Conservation (phyloP, 2,113 vertebrate species). For the Coturnix japonica region DNA sequence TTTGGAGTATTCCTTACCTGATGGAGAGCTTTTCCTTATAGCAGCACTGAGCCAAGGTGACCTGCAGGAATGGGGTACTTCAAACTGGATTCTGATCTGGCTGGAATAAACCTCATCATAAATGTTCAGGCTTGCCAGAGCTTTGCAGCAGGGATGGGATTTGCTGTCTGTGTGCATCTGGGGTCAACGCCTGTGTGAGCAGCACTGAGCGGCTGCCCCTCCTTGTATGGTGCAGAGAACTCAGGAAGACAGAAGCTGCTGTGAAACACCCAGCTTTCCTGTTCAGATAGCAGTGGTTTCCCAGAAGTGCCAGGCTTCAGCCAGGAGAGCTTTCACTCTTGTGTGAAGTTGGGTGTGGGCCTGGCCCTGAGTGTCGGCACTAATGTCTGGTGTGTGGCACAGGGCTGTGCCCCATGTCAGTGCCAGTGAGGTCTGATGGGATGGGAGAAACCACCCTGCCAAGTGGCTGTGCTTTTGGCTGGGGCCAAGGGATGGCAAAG, state of each 20-base stretch:
- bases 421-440: fast-evolving
- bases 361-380: background rate
- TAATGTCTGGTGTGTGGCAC: too few relatives aligned
- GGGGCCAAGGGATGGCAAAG: too few relatives aligned
- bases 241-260: background rate
- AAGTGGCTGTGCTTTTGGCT: background rate
- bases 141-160: background rate
- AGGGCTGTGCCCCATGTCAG: too few relatives aligned
- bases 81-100: background rate
- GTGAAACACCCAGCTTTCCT: background rate
- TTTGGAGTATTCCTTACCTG: background rate
- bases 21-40: background rate
- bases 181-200: background rate
- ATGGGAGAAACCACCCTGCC: background rate
- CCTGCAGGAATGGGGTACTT: background rate
- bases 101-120: background rate
- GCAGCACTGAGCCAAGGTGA: background rate
- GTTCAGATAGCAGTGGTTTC: background rate
- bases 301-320: background rate
- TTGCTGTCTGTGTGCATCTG: background rate
- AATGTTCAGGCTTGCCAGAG: background rate
- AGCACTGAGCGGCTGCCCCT: too few relatives aligned
- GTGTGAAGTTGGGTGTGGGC: too few relatives aligned
- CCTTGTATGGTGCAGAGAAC: too few relatives aligned
- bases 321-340: background rate